Evolutionary conservation across 2,888 invertebrate genomes (phyloP).

Genomic region (Thysanoteuthis rhombus): DNA sequence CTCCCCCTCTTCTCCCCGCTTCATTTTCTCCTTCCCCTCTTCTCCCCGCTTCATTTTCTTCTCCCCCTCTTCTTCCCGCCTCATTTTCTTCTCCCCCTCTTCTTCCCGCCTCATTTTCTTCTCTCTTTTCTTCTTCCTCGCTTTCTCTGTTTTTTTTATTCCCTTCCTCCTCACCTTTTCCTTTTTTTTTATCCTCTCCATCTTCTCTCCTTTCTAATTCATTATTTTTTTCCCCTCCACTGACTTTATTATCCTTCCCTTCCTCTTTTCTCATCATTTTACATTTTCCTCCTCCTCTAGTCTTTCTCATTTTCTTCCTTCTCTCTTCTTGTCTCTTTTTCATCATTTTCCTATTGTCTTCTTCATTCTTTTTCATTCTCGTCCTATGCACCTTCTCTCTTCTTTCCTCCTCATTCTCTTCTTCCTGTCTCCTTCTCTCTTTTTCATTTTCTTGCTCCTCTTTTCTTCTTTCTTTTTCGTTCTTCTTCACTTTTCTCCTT

Average conservation of each 20-base stretch:
- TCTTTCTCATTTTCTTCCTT: background rate
- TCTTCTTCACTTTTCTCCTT: background rate
- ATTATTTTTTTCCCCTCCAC: background rate
- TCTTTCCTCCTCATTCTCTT: too few species aligned
- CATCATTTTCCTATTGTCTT: background rate
- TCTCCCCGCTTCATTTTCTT: too few species aligned
- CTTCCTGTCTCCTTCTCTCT: too few species aligned
- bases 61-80: too few species aligned
- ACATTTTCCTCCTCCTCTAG: background rate
- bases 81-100: too few species aligned
- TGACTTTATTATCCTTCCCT: background rate
- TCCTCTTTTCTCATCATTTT: background rate
- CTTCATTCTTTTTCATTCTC: background rate
- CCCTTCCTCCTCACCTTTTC: too few species aligned
- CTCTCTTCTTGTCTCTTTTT: background rate
- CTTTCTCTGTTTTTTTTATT: too few species aligned
- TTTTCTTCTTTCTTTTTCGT: background rate
- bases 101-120: too few species aligned
- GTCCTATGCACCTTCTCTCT: background rate
- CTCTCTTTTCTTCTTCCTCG: too few species aligned
- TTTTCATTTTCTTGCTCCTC: background rate
- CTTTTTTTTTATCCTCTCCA: background rate
- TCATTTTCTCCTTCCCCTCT: too few species aligned
- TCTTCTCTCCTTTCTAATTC: background rate
- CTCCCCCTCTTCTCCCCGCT: too few species aligned